A percentile compares a stretch with the other conserved stretches of the same genome.
Conservation (phyloP, 1,140 invertebrate genomes). For the Drosophila micromelanica region DNA sequence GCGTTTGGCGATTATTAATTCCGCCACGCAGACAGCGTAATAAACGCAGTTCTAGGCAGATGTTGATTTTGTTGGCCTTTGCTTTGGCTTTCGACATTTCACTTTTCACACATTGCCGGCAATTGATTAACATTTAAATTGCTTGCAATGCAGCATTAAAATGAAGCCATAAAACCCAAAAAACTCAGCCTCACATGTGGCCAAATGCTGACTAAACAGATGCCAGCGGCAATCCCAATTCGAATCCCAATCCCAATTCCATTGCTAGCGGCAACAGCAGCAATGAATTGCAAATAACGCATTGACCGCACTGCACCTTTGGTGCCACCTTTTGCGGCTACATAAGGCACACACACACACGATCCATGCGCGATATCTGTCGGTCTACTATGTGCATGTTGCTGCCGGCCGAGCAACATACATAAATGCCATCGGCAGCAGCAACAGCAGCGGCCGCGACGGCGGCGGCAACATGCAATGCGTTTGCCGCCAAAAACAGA, state of each 20-base stretch:
- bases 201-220: slow-evolving; percentile 36
- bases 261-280: slow-evolving; percentile 54
- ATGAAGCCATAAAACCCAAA: slow-evolving; percentile 67
- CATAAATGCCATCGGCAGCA: slow-evolving; percentile 65
- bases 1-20: slow-evolving; percentile 59
- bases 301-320: slow-evolving; percentile 80
- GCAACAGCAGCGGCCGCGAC: slow-evolving; percentile 42
- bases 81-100: slow-evolving; percentile 26
- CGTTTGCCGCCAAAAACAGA: slow-evolving; percentile 78
- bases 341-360: slow-evolving; percentile 54
- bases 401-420: slow-evolving; percentile 57
- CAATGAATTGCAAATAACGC: slow-evolving; percentile 82
- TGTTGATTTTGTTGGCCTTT: neutral
- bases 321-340: slow-evolving; percentile 75
- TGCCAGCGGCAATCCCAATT: slow-evolving; percentile 30
- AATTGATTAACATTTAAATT: slow-evolving; percentile 82
- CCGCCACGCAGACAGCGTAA: slow-evolving; percentile 22
- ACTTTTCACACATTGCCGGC: slow-evolving; percentile 42
- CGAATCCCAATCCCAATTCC: neutral
- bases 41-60: slow-evolving; percentile 39
- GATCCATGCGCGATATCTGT: slow-evolving; percentile 61
- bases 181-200: slow-evolving; percentile 17
- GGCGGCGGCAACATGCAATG: slow-evolving; percentile 71
- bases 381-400: slow-evolving; percentile 46
- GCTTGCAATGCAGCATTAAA: slow-evolving; percentile 70